Conservation (phyloP, 2,888 invertebrate genomes). For the Cryptus viduatorius region DNA sequence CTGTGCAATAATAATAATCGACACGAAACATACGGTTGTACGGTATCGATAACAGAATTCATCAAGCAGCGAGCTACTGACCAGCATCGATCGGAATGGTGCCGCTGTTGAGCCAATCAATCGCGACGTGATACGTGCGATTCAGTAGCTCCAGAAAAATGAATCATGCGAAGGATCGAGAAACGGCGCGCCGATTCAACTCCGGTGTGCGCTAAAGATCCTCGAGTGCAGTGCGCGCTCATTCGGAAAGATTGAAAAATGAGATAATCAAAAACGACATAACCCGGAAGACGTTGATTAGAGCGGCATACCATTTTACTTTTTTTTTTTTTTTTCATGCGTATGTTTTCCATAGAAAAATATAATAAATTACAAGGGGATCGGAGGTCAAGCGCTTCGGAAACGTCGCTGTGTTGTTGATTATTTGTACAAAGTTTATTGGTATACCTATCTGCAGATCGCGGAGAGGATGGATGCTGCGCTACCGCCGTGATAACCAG, state of each 20-base stretch:
- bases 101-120: conserved; percentile 16
- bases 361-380: conserved; percentile 47
- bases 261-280: conserved; percentile 60
- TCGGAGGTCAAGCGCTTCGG: conserved; percentile 40
- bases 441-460: conserved; percentile 9
- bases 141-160: conserved; percentile 47
- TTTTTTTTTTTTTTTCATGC: conserved; percentile 10
- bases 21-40: conserved; percentile 7
- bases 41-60: conserved; percentile 26
- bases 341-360: conserved; percentile 18
- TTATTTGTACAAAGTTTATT: conserved; percentile 36
- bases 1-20: neutral
- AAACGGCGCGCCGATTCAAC: neutral
- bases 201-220: conserved; percentile 18
- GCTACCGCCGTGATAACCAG: conserved; percentile 34
- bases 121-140: conserved; percentile 11
- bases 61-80: neutral
- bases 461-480: conserved; percentile 35
- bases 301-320: conserved; percentile 51
- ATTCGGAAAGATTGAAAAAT: conserved; percentile 67
- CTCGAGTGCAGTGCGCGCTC: conserved; percentile 56
- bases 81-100: neutral
- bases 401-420: conserved; percentile 58
- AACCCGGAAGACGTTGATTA: conserved; percentile 67
- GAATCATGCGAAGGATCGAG: conserved; percentile 30